Percentiles rank a stretch among this genome's conserved stretches.
phyloP scores from a whole-genome alignment of 1,140 invertebrate species.

The Drosophila mauritiana region DNA sequence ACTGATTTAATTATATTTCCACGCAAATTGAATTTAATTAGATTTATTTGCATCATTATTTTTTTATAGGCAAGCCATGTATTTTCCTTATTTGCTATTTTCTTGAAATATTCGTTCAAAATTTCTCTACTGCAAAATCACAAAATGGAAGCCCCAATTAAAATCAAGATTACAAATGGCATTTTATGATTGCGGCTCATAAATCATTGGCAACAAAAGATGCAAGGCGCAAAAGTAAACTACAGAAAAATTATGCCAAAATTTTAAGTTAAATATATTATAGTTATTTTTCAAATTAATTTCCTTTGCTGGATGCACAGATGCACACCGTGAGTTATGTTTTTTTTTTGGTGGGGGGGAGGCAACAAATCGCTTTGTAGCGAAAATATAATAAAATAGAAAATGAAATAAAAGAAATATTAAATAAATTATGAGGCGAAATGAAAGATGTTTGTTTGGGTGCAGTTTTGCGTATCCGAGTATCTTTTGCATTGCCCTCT shows the following conservation, averaged over 20 bases:
- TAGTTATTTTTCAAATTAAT: constrained; percentile 37
- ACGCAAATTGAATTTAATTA: neutral
- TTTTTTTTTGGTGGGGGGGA: constrained; percentile 2
- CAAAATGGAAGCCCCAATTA: constrained; percentile 33
- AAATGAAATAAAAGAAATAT: constrained; percentile 35
- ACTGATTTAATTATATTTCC: neutral
- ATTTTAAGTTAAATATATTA: constrained; percentile 27
- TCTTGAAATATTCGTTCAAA: neutral
- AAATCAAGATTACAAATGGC: constrained; percentile 43
- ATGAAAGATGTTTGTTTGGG: constrained; percentile 33
- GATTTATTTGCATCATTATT: too few relatives aligned
- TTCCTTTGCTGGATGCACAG: constrained; percentile 20
- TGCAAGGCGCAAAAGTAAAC: constrained; percentile 60
- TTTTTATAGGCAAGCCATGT: too few relatives aligned
- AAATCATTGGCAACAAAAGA: constrained; percentile 75
- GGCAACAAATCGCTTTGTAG: constrained; percentile 58
- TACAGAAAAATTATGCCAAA: constrained; percentile 36
- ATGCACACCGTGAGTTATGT: constrained; percentile 43
- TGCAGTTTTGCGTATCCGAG: constrained; percentile 70
- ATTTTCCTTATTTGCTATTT: neutral
- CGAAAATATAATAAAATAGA: constrained; percentile 37
- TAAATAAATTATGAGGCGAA: constrained; percentile 44
- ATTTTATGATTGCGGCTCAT: constrained; percentile 64
- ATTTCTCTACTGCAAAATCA: neutral
- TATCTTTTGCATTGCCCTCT: constrained; percentile 43